A percentile compares a stretch with the other conserved stretches of the same genome.
Evolutionary conservation across 2,113 vertebrate species (phyloP).

Genomic region (Sinocyclocheilus rhinocerous): DNA sequence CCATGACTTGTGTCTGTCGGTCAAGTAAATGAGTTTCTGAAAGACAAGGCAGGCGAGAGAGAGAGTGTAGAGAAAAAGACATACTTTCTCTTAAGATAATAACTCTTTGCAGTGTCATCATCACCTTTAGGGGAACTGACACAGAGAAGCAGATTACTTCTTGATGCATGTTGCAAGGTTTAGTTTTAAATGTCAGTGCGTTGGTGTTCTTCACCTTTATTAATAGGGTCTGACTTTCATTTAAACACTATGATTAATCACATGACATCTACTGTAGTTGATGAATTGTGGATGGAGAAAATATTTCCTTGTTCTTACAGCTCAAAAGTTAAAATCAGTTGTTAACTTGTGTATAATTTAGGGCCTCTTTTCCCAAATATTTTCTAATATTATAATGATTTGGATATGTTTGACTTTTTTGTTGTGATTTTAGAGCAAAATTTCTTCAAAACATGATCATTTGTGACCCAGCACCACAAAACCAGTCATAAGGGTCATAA

Average conservation of each 20-base stretch:
- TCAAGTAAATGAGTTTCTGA: slow-evolving; percentile 32
- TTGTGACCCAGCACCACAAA: not conserved
- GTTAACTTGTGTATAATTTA: not conserved
- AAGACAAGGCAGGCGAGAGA: slow-evolving; percentile 19
- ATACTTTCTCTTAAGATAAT: not conserved
- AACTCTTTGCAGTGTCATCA: not conserved
- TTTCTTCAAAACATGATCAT: not conserved
- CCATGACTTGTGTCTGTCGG: not conserved
- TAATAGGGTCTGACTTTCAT: not conserved
- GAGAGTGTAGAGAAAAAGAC: not conserved
- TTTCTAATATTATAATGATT: not conserved
- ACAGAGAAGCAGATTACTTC: not conserved
- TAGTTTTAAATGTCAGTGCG: slow-evolving; percentile 42
- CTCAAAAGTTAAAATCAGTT: not conserved
- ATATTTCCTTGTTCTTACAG: not conserved
- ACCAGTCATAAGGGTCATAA: no score
- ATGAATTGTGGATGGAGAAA: not conserved
- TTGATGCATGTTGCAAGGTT: slow-evolving; percentile 7
- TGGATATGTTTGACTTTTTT: not conserved
- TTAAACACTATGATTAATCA: not conserved
- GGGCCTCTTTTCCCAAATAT: not conserved
- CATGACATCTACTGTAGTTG: not conserved
- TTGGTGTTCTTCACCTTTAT: slow-evolving; percentile 35
- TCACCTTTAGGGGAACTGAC: not conserved
- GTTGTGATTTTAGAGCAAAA: not conserved